Percentiles rank a stretch among this genome's conserved stretches.
These are phyloP conservation scores for Campoletis raptor DNA, from an alignment of 2,888 invertebrate species.

Conservation along the genomic window DNA sequence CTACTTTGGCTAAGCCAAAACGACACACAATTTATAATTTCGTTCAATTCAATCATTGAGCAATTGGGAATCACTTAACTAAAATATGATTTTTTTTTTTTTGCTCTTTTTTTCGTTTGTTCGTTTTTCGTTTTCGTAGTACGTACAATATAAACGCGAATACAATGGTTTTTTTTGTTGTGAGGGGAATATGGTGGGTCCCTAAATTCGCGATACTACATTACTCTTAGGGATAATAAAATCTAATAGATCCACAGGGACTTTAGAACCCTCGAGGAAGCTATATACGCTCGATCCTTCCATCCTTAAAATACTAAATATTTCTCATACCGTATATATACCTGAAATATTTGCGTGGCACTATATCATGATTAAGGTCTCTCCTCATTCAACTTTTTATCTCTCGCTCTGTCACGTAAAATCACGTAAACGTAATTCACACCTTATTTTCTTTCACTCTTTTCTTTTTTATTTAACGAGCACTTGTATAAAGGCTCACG, in stretches of 20 bases:
- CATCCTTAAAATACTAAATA: constrained; percentile 68
- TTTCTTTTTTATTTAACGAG: constrained; percentile 54
- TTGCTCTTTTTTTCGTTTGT: not conserved
- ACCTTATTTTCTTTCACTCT: constrained; percentile 16
- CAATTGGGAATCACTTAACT: constrained; percentile 70
- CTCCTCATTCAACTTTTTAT: constrained; percentile 44
- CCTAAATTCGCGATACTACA: constrained; percentile 74
- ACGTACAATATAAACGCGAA: constrained; percentile 65
- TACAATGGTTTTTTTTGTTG: constrained; percentile 58
- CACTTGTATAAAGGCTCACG: constrained; percentile 71
- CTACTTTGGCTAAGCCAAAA: constrained; percentile 52
- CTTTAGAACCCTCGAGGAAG: constrained; percentile 67
- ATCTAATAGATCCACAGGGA: constrained; percentile 72
- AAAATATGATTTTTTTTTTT: constrained; percentile 58
- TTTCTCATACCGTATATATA: constrained; percentile 67
- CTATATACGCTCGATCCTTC: constrained; percentile 64
- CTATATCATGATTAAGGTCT: constrained; percentile 68
- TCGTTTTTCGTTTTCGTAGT: constrained; percentile 27
- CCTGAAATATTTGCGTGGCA: constrained; percentile 74
- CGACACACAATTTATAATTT: constrained; percentile 50
- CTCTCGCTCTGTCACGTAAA: constrained; percentile 25
- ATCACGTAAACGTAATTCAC: constrained; percentile 54
- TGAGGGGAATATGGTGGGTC: constrained; percentile 71
- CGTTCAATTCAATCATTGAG: constrained; percentile 59
- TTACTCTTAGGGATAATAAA: constrained; percentile 69